Conservation (phyloP, 2,113 vertebrate species). For the Columba janthina region DNA sequence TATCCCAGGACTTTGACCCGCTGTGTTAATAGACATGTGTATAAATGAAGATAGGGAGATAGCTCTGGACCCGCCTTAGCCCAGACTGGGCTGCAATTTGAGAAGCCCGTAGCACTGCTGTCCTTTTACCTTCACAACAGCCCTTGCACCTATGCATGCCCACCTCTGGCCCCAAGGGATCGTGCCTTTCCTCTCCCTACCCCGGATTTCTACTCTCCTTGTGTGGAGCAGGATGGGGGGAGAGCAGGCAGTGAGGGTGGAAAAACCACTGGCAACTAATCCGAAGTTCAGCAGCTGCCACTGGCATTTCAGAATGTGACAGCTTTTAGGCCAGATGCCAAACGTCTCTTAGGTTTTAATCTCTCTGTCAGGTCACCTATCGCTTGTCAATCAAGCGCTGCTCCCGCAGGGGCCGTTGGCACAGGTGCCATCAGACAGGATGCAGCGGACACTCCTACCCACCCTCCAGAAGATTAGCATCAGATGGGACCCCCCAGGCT, state of each 20-base stretch:
- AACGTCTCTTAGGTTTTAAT: conserved; percentile 46
- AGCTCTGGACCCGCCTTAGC: neutral
- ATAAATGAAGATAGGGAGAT: neutral
- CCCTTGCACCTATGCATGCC: neutral
- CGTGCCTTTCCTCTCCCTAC: neutral
- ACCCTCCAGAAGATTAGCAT: neutral
- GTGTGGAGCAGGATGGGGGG: rapidly evolving
- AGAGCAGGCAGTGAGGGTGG: neutral
- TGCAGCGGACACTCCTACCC: neutral
- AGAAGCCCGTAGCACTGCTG: neutral
- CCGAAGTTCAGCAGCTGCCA: conserved; percentile 64
- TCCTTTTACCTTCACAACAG: neutral
- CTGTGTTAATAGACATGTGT: neutral
- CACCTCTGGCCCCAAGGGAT: neutral
- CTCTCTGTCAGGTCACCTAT: conserved; percentile 61
- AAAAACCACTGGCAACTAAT: conserved; percentile 35
- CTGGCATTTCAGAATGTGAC: conserved; percentile 1
- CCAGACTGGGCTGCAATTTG: neutral
- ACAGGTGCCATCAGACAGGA: conserved; percentile 26
- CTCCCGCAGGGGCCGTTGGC: neutral
- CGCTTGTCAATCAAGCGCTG: conserved; percentile 35
- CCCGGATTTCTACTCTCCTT: neutral
- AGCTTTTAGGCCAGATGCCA: conserved; percentile 56
- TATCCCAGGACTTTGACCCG: neutral
- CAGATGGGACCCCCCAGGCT: neutral